Base-by-base conservation (phyloP, 2,113 vertebrate species). In the Seriola dumerili region DNA sequence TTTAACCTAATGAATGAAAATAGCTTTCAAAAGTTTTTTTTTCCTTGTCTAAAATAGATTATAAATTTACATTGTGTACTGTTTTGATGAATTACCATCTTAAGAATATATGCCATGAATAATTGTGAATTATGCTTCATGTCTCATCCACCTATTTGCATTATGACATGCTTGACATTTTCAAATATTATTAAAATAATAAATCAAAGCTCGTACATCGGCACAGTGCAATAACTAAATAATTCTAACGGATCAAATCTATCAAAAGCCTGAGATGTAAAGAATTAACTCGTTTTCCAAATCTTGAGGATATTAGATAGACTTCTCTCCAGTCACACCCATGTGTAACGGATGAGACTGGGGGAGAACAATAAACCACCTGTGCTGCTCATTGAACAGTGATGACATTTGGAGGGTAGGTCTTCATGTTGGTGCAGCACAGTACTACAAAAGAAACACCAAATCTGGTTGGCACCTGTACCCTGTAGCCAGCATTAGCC, bases 281-380 rank as follows among this genome's bases (percentile, higher is more conserved):
- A 85, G 63, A 82, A 84, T 86, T 69, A 86, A 88, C 73, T 67
- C n/a, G 59, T 84, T 88, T 83, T 83, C 44, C 62, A 81, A 77
- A 70, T 78, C 70, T 70, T 57, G 54, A 72, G 54, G 83, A 88
- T 68, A 89, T 90, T 70, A 84, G 36, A 54, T 19, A 59, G 80
- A 62, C 78, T 13, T 59, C 62, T 70, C 83, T 63, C 50, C 84
- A 77, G 83, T 84, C 87, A 87, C 87, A 80, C 83, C 80, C 86
- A 81, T 88, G 85, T 80, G 67, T 80, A 83, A 73, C 62, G 79
- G 88, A 89, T 52, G 32, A 81, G 85, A 70, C 69, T 66, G 83
- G 78, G 75, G 72, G 79, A 83, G 87, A 94, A 94, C 91, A 95
- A 93, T 94, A 90, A 89, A 88, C 78, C 92, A 93, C 92, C 92